Evolutionary conservation across 2,888 invertebrate genomes (phyloP), one percentile per base, ranked within the genome.

Genomic region (Drosophila fulvimacula): DNA sequence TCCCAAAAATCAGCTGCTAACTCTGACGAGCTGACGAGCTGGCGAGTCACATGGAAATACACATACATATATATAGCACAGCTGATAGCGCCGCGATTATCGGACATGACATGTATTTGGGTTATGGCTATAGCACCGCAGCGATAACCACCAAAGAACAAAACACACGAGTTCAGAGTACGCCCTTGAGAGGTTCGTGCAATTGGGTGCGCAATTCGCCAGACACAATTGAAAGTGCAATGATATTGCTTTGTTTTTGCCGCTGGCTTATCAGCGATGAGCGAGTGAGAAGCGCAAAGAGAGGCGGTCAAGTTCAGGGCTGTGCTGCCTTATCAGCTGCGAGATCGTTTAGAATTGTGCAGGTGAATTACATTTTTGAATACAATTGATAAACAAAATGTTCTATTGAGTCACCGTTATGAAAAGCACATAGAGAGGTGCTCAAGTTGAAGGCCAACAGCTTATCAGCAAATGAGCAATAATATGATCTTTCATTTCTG

Each of bases 31-130:
- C n/a, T n/a, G n/a, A n/a, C n/a, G n/a, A 58, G 63, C 68, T 72
- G 77, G 67, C 77, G 17, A 75, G 70, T 84, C 88, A 81, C 88
- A 81, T 79, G 88, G 56, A 73, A 60, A 69, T 73, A 74, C 15
- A 21, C n/a, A 21, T n/a, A n/a, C 15, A 15, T n/a, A 15, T 6
- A 38, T 9, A 17, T 24, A 41, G 3, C 19, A 13, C 11, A 6
- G 44, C 56, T 63, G 69, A 56, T 41, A 66, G 57, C 51, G 36
- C 36, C 24, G 11, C 56, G 65, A 70, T 70, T 77, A 65, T 75
- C 66, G 67, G 65, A 39, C 69, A 69, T 38, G 55, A 24, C 51
- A 55, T 62, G 52, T 55, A 64, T 76, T 76, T 70, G 64, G 76
- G 66, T 69, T 66, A 62, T 53, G 55, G 55, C 52, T 17, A 11